A percentile compares a stretch with the other conserved stretches of the same genome.
phyloP scores from a whole-genome alignment of 2,888 invertebrate genomes.

The Scaeva pyrastri region DNA sequence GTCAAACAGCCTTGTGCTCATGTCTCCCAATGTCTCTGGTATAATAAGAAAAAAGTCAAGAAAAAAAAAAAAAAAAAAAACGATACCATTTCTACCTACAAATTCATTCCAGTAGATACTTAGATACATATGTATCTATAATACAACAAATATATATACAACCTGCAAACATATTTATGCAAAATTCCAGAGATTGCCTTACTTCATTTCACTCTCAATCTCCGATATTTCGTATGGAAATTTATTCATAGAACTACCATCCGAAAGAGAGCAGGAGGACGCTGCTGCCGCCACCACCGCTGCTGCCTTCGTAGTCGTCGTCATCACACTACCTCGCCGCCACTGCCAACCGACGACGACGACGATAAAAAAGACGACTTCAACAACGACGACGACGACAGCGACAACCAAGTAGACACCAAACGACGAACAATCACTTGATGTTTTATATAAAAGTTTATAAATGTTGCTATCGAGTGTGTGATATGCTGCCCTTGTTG shows the following conservation, averaged over 20 bases:
- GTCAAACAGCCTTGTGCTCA: conserved; percentile 66
- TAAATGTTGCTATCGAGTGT: background rate
- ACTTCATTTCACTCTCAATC: conserved; percentile 73
- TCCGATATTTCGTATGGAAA: conserved; percentile 81
- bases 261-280: conserved; percentile 22
- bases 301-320: background rate
- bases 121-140: background rate
- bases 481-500: conserved; percentile 64
- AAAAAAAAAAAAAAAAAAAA: conserved; percentile 36
- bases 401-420: conserved; percentile 32
- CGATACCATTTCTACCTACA: background rate
- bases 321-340: background rate
- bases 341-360: background rate
- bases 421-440: conserved; percentile 69
- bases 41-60: conserved; percentile 19
- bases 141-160: conserved; percentile 53
- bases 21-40: conserved; percentile 28
- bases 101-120: background rate
- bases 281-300: background rate
- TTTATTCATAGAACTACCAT: conserved; percentile 83
- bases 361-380: background rate
- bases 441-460: conserved; percentile 44
- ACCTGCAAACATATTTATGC: conserved; percentile 73
- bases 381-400: conserved; percentile 63
- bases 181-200: conserved; percentile 75